Percentiles rank a stretch among this genome's conserved stretches.
Conservation (phyloP, 2,888 invertebrate genomes). For the Sylvicola fuscatus region DNA sequence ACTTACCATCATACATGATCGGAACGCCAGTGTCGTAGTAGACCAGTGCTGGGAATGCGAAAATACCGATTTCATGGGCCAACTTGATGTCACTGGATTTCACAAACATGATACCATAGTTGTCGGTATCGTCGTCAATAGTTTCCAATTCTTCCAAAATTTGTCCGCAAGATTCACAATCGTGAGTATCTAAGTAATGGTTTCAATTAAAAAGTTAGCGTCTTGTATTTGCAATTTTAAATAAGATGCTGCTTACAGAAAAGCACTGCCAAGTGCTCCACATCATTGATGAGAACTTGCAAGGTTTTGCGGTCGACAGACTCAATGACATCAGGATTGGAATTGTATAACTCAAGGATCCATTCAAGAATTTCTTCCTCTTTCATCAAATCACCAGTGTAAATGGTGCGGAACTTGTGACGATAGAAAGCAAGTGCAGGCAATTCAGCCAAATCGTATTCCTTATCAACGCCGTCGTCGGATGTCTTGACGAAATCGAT, state of each 20-base stretch:
- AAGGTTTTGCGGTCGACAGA: conserved; percentile 77
- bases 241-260: conserved; percentile 46
- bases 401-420: conserved; percentile 73
- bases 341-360: conserved; percentile 68
- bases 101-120: conserved; percentile 83
- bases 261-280: conserved; percentile 79
- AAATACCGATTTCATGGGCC: conserved; percentile 79
- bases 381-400: conserved; percentile 74
- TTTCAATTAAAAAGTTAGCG: conserved; percentile 2
- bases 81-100: conserved; percentile 78
- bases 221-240: background rate
- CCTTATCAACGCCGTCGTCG: conserved; percentile 67
- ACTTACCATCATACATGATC: conserved; percentile 87
- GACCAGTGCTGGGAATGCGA: conserved; percentile 77
- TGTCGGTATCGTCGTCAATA: conserved; percentile 81
- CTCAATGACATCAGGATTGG: conserved; percentile 76
- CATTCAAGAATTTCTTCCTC: conserved; percentile 78
- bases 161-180: conserved; percentile 65
- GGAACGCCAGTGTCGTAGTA: conserved; percentile 88
- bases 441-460: conserved; percentile 62
- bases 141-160: conserved; percentile 77
- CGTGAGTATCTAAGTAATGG: conserved; percentile 46
- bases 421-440: conserved; percentile 75
- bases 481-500: conserved; percentile 85
- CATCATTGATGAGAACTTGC: conserved; percentile 71